Evolutionary conservation across 1,140 invertebrate species (phyloP).

Genomic region (Atta texana): DNA sequence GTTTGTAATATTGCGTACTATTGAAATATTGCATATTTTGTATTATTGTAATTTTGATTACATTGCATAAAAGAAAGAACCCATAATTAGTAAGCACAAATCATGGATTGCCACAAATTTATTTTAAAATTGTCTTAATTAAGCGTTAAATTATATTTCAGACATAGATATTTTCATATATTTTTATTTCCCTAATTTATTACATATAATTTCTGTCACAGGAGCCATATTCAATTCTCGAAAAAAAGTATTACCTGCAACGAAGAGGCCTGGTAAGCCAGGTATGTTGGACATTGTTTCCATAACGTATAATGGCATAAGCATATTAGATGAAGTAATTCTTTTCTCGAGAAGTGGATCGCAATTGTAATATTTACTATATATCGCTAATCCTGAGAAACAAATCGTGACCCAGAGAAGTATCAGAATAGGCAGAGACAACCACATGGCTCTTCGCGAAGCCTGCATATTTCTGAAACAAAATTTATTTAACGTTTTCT

Average conservation of each 20-base stretch:
- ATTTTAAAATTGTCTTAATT: not conserved
- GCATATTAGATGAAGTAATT: constrained; percentile 87
- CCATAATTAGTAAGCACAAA: not conserved
- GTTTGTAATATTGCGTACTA: too few species aligned
- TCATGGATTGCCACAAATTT: too few species aligned
- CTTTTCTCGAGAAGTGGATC: constrained; percentile 89
- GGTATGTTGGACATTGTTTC: constrained; percentile 90
- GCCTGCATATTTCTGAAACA: constrained; percentile 86
- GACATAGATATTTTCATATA: not conserved
- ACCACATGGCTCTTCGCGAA: constrained; percentile 89
- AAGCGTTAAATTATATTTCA: constrained; percentile 5
- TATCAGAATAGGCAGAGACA: constrained; percentile 91
- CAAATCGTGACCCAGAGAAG: constrained; percentile 90
- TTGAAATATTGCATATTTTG: too few species aligned
- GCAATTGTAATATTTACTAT: constrained; percentile 91
- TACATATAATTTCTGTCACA: not conserved
- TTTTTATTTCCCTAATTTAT: not conserved
- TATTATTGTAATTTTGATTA: too few species aligned
- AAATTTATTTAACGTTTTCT: constrained; percentile 23
- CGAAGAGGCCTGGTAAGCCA: constrained; percentile 93
- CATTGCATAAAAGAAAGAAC: too few species aligned
- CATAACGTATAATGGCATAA: constrained; percentile 93
- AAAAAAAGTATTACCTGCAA: constrained; percentile 86
- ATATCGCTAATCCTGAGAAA: constrained; percentile 93
- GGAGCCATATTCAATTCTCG: not conserved